These are phyloP conservation scores for Spilogale gracilis DNA, from an alignment of 2,113 vertebrate genomes.

Conservation along the genomic window DNA sequence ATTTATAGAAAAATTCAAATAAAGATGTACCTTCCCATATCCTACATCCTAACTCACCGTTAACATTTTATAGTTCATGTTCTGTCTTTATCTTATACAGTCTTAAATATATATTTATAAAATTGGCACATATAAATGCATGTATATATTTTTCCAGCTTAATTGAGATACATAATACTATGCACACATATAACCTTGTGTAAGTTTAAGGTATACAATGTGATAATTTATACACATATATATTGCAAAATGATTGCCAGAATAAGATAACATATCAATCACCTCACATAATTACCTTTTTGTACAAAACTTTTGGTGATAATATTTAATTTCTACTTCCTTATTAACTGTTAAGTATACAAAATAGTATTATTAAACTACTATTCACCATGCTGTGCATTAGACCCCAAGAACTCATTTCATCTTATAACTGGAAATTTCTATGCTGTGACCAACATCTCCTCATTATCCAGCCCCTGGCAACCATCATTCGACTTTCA, in stretches of 20 bases:
- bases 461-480: neutral
- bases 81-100: neutral
- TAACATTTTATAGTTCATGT: constrained; percentile 13
- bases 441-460: neutral
- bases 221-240: neutral
- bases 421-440: neutral
- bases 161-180: neutral
- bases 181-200: neutral
- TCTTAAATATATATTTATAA: constrained; percentile 43
- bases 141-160: neutral
- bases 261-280: neutral
- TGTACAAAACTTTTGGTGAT: neutral
- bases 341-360: neutral
- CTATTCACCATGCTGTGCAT: neutral
- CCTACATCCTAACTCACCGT: neutral
- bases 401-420: neutral
- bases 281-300: neutral
- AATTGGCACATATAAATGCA: neutral
- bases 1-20: constrained; percentile 26
- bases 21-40: neutral
- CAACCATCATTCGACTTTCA: neutral
- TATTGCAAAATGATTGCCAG: neutral
- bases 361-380: neutral
- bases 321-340: neutral
- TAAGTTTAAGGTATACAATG: neutral